A percentile compares a stretch with the other conserved stretches of the same genome.
phyloP scores from a whole-genome alignment of 2,797 vertebrate species.

The Sebastolobus altivelis region DNA sequence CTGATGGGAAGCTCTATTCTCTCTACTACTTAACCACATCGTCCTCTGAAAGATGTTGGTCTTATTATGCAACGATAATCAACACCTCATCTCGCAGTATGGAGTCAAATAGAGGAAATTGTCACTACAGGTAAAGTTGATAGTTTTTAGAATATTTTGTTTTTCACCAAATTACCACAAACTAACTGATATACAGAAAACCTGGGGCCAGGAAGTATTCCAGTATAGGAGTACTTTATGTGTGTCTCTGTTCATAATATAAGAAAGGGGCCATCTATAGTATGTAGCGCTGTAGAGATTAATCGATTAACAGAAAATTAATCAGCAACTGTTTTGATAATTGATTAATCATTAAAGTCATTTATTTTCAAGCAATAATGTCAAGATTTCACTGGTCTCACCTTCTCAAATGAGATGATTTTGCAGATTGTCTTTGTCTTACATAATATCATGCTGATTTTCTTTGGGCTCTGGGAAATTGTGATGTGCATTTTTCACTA shows the following conservation, averaged over 20 bases:
- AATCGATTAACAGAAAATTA: background rate
- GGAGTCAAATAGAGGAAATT: background rate
- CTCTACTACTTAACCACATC: too few species aligned
- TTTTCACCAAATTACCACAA: background rate
- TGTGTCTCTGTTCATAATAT: background rate
- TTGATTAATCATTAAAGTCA: too few species aligned
- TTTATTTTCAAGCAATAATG: too few species aligned
- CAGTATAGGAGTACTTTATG: background rate
- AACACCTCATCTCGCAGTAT: background rate
- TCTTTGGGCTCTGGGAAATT: background rate
- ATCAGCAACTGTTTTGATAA: too few species aligned
- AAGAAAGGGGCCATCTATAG: background rate
- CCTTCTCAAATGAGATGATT: too few species aligned
- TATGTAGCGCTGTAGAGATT: background rate
- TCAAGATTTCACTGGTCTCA: accelerated
- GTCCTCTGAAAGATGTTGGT: background rate
- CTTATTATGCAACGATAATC: background rate
- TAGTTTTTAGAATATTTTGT: background rate
- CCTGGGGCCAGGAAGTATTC: background rate
- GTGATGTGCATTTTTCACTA: too few species aligned
- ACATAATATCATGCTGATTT: background rate
- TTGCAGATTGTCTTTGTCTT: accelerated
- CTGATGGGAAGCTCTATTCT: background rate
- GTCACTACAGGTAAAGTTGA: background rate
- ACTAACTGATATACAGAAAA: background rate